Percentiles rank a stretch among this genome's conserved stretches.
Evolutionary conservation across 1,140 invertebrate species (phyloP).

Genomic region (Nebria ingens): DNA sequence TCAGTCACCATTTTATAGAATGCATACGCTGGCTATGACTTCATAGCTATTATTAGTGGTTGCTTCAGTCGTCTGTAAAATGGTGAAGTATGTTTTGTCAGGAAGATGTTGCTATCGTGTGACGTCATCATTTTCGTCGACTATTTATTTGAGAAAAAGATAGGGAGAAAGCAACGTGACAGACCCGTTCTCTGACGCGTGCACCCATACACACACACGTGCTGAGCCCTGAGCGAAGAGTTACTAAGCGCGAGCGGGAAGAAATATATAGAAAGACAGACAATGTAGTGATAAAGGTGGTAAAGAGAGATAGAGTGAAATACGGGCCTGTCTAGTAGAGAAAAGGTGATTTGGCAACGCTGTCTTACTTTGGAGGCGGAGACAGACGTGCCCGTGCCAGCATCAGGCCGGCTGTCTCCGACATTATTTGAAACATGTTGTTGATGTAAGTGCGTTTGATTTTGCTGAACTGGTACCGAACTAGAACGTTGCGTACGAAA

Average conservation of each 20-base stretch:
- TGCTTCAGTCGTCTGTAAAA: no score
- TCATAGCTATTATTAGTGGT: no score
- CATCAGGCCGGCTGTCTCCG: conserved; percentile 20
- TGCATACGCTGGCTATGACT: no score
- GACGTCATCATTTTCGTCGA: no score
- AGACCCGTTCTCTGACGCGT: not conserved
- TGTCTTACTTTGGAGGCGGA: conserved; percentile 25
- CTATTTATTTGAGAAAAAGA: not conserved
- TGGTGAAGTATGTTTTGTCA: no score
- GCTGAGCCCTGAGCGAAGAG: not conserved
- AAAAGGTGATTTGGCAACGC: not conserved
- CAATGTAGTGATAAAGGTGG: not conserved
- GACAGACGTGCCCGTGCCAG: not conserved
- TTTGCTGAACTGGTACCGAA: conserved; percentile 48
- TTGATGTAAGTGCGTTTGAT: conserved; percentile 16
- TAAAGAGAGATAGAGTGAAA: not conserved
- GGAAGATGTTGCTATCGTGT: no score
- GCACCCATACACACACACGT: not conserved
- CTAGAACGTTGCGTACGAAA: conserved; percentile 49
- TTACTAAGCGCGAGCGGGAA: not conserved
- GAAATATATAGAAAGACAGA: not conserved
- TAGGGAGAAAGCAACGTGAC: not conserved
- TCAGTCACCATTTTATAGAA: no score
- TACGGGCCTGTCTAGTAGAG: not conserved
- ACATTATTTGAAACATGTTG: conserved; percentile 23